Evolutionary conservation across 2,797 vertebrate genomes (phyloP), one percentile per base, ranked within the genome.

Genomic region (Takifugu rubripes): DNA sequence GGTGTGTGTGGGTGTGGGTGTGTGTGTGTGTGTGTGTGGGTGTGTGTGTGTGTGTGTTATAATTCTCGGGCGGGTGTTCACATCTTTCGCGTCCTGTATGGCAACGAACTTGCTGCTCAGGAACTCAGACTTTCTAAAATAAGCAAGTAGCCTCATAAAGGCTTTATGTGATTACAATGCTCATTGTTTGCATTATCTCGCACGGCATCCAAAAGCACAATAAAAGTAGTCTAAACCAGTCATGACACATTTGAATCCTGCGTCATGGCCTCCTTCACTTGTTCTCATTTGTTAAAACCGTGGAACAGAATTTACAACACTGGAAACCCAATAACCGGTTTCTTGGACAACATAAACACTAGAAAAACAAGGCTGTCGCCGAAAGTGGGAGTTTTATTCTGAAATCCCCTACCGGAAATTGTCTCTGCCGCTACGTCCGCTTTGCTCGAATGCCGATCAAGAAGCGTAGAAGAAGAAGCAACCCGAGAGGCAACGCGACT

Each of bases 401-500:
- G 79, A 65, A 75, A 29, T 33, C 2, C 0, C 0, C 0, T 0
- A 2, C 42, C 68, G 85, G 77, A 84, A 52, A 47, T 60, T 1
- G 16, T 46, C 0, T 3, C 4, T 6, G 3, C 36, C 36, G 15
- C 3, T 26, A 40, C 5, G 40, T 67, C 29, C 11, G 48, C 15
- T 1, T 65, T 54, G 59, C 5, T 17, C 2, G 17, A n/a, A 55
- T 47, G 7, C 14, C 4, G 21, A 0, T 10, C 17, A 45, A 24
- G 48, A 44, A 48, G 49, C 36, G 27, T 12, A 63, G 75, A 78
- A 57, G 73, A 76, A 21, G 16, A 21, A 11, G 81, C 68, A 31
- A 59, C 43, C 56, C 5, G 72, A 78, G 79, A 79, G 59, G 85
- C 87, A 87, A 87, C 83, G 83, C 84, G 80, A 87, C 82, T 65